These are phyloP conservation scores for Baryphthengus martii DNA, from an alignment of 2,113 vertebrate species.

Conservation along the genomic window DNA sequence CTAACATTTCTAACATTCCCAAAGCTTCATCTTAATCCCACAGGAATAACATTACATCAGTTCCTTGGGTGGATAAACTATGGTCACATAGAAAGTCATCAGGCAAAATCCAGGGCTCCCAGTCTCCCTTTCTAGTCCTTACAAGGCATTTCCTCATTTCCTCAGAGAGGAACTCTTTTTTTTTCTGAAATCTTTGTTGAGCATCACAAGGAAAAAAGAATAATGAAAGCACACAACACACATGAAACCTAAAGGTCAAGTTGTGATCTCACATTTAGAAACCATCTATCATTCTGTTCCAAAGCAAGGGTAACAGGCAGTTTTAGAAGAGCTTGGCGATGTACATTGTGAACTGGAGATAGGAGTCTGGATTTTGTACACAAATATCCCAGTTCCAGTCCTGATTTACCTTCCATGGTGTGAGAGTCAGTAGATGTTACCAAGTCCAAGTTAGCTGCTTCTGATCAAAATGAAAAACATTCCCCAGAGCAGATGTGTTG, in stretches of 20 bases:
- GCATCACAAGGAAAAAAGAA: not conserved
- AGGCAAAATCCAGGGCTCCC: not conserved
- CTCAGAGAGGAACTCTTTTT: not conserved
- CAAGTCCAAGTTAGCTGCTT: conserved; percentile 35
- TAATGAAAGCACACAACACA: conserved; percentile 14
- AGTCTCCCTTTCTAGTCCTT: not conserved
- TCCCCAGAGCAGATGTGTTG: conserved; percentile 53
- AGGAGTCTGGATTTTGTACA: not conserved
- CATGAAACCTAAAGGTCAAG: conserved; percentile 33
- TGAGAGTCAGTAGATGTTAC: not conserved
- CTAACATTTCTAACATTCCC: conserved; percentile 41
- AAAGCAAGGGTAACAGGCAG: not conserved
- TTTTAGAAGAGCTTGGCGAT: not conserved
- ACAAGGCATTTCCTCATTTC: conserved; percentile 35
- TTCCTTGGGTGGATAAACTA: not conserved
- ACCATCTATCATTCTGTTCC: not conserved
- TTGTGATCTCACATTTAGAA: conserved; percentile 32
- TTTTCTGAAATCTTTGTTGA: not conserved
- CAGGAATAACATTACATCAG: not conserved
- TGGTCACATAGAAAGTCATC: not conserved
- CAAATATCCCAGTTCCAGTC: not conserved
- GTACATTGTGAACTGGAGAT: not conserved
- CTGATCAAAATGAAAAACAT: conserved; percentile 50
- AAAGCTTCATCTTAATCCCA: conserved; percentile 28
- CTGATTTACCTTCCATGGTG: conserved; percentile 37